Conservation (phyloP, 2,113 vertebrate species). For the Sardina pilchardus region DNA sequence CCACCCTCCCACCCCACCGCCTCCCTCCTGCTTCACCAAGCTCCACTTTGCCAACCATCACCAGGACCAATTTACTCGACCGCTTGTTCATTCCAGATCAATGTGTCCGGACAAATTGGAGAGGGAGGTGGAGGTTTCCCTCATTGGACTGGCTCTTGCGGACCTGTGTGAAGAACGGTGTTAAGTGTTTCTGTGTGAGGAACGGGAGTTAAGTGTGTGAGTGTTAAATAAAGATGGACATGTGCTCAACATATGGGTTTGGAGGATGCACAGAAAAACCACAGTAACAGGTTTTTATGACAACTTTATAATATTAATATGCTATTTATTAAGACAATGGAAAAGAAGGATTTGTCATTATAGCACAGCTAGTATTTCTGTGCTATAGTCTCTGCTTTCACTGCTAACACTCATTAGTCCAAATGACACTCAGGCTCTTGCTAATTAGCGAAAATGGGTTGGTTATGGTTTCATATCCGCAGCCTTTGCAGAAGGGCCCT, state of each 20-base stretch:
- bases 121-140: slow-evolving; percentile 20
- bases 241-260: background rate
- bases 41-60: slow-evolving; percentile 42
- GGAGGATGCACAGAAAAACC: background rate
- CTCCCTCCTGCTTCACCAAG: background rate
- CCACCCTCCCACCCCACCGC: background rate
- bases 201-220: background rate
- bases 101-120: slow-evolving; percentile 50
- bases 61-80: slow-evolving; percentile 13
- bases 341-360: background rate
- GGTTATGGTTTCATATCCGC: background rate
- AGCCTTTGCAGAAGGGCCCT: background rate
- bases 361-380: background rate
- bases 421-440: background rate
- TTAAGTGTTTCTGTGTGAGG: background rate
- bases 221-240: background rate
- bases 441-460: background rate
- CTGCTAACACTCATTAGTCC: background rate
- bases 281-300: background rate
- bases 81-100: slow-evolving; percentile 49
- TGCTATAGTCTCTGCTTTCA: background rate
- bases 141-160: background rate
- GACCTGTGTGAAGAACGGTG: background rate
- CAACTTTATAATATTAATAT: background rate
- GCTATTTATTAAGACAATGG: too few relatives aligned